Percentiles rank a stretch among this genome's conserved stretches.
Conservation (phyloP, 2,113 vertebrate species). For the Natator depressus region DNA sequence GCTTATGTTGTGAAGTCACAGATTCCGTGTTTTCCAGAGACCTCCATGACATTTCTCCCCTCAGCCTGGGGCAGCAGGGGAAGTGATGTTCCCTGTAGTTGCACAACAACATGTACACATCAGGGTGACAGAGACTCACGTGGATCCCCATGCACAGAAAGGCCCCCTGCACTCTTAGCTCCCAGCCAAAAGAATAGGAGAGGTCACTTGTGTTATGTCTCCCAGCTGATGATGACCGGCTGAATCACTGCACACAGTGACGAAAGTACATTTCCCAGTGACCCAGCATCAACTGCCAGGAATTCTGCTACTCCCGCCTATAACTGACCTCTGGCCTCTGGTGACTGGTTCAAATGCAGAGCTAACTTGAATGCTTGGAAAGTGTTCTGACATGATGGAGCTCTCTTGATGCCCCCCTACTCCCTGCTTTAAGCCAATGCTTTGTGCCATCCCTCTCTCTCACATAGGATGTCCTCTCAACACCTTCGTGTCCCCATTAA, state of each 20-base stretch:
- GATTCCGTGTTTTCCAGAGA: no score
- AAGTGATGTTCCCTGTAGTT: background rate
- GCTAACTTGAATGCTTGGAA: background rate
- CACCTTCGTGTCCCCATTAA: accelerated
- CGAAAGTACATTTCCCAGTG: background rate
- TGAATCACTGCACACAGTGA: background rate
- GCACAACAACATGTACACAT: background rate
- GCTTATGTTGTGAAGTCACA: no score
- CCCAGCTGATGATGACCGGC: background rate
- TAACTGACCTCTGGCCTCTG: background rate
- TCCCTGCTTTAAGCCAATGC: accelerated
- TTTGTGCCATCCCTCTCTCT: accelerated
- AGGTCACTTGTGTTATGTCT: background rate
- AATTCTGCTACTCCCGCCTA: background rate
- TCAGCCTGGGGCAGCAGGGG: background rate
- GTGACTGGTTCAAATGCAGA: no score
- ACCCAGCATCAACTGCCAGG: background rate
- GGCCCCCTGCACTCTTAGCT: background rate
- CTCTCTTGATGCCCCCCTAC: background rate
- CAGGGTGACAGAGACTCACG: background rate
- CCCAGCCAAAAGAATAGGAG: background rate
- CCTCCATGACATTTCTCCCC: no score
- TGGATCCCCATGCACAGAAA: background rate
- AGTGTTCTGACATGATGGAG: background rate
- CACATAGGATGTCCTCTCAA: accelerated